Conservation (phyloP, 2,113 vertebrate species). For the Scophthalmus maximus region DNA sequence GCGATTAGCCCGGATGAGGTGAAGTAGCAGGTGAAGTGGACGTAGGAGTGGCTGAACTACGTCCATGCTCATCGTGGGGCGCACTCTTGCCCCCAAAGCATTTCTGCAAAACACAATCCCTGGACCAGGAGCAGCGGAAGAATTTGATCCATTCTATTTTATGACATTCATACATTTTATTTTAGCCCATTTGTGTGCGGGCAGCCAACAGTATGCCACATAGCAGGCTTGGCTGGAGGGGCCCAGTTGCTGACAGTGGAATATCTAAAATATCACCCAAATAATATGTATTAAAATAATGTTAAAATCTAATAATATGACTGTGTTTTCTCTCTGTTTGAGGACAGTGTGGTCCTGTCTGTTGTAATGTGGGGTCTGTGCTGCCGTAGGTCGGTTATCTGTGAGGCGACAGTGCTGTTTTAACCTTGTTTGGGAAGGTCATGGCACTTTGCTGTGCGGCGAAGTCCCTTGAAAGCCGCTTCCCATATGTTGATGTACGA, state of each 20-base stretch:
- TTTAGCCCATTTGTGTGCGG: too few species aligned
- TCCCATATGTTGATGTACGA: conserved; percentile 68
- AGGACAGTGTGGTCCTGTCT: conserved; percentile 14
- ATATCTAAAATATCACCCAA: neutral
- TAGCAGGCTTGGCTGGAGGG: neutral
- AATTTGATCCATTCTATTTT: neutral
- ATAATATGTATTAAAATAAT: neutral
- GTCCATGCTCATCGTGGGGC: neutral
- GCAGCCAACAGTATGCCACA: neutral
- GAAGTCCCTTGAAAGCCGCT: conserved; percentile 66
- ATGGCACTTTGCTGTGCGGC: conserved; percentile 57
- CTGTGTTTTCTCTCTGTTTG: neutral
- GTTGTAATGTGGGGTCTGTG: conserved; percentile 35
- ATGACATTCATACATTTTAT: neutral
- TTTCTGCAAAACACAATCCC: too few species aligned
- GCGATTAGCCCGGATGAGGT: neutral
- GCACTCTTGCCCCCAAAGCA: neutral
- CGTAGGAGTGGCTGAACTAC: neutral
- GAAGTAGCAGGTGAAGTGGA: neutral
- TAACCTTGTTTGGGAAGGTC: conserved; percentile 71
- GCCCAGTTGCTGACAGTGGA: neutral
- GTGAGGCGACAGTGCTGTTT: conserved; percentile 58
- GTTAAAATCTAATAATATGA: neutral
- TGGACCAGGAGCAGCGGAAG: neutral
- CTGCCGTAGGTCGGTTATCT: conserved; percentile 56